Base-by-base conservation (phyloP, 2,888 invertebrate species). In the Achlya flavicornis region DNA sequence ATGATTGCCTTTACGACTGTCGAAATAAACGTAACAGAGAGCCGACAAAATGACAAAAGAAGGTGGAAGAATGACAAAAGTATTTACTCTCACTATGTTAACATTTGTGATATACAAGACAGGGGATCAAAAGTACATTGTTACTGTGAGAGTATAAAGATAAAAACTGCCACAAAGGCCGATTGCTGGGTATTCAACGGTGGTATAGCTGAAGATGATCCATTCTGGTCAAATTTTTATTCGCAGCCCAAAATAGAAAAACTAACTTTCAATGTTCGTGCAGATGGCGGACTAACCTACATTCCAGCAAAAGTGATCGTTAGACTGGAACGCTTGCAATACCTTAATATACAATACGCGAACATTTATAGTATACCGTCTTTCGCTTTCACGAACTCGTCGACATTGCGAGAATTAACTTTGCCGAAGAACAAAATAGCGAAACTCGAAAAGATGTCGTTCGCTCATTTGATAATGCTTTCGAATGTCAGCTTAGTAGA, bases 181-280 rank as follows among this genome's bases (percentile, higher is more conserved):
- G 96, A 96, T 79, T 98, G 97, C 81, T 96, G 96, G 95, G 95
- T 97, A 7, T 96, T 97, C 86, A 95, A 95, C 67, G 94, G 95
- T 5, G 95, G 95, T 8, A 94, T 95, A n/a, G 94, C 94, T 58
- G 96, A 96, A 76, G 96, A 96, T 70, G 96, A 97, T 80, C 95
- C 95, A 7, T 94, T 96, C 68, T 97, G 97, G 97, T 95, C 95
- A 32, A 94, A 96, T 75, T 97, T 97, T 88, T 94, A 95, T 69
- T 96, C 96, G 10, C 97, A 97, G 84, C 95, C 95, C 11, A 95
- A 95, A 76, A 89, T 97, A 70, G 94, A 95, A 72, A 95, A 95
- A 77, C 90, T 97, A 64, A 95, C 95, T 62, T 96, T 97, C 78
- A 95, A 96, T 76, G 96, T 97, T 4, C 94, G 96, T 74, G 95